Percentiles rank a stretch among this genome's conserved stretches.
phyloP scores from a whole-genome alignment of 2,797 vertebrate genomes.

The Sebastes umbrosus region DNA sequence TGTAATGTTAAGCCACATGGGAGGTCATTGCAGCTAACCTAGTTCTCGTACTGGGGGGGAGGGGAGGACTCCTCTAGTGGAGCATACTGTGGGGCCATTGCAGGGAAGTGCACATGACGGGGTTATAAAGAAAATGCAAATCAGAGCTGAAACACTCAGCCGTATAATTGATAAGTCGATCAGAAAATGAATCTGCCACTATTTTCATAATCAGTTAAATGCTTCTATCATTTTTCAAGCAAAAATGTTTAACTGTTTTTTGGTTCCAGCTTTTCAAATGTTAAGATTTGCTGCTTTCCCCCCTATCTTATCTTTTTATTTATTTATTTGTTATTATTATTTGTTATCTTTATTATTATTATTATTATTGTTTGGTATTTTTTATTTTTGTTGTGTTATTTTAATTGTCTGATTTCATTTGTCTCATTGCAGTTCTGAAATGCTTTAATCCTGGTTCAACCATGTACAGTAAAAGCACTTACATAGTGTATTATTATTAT shows the following conservation, averaged over 20 bases:
- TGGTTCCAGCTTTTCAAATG: not conserved
- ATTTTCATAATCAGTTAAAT: too few species aligned
- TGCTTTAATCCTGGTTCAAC: not conserved
- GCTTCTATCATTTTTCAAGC: not conserved
- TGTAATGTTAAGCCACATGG: slow-evolving; percentile 24
- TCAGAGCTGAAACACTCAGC: not conserved
- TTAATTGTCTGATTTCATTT: too few species aligned
- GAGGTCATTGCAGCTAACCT: not conserved
- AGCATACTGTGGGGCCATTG: not conserved
- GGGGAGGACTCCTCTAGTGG: not conserved
- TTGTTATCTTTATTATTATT: too few species aligned
- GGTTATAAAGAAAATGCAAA: not conserved
- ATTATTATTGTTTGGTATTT: not conserved
- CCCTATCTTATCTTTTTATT: not conserved
- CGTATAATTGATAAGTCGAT: not conserved
- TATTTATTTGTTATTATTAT: not conserved
- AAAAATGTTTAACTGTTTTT: not conserved
- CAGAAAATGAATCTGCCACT: not conserved
- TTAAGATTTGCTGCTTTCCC: not conserved
- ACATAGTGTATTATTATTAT: too few species aligned
- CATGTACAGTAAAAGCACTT: not conserved
- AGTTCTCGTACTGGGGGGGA: not conserved
- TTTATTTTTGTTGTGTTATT: not conserved
- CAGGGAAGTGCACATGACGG: not conserved
- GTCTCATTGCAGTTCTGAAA: not conserved